Evolutionary conservation across 2,888 invertebrate species (phyloP), one percentile per base, ranked within the genome.

Genomic region (Eugnorisma glareosa): DNA sequence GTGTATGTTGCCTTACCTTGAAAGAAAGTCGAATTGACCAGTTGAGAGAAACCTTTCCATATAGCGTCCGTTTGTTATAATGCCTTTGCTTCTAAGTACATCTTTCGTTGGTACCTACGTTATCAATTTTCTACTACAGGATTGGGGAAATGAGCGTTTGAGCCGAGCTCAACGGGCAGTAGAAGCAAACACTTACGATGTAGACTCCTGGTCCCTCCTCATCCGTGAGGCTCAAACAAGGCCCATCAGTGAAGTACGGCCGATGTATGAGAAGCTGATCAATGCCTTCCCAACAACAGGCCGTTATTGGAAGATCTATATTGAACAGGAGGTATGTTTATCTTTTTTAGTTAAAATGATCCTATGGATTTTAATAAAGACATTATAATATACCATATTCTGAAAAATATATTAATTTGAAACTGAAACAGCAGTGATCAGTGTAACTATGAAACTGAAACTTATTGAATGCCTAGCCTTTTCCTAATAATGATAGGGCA

Each of bases 301-400:
- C 4, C 97, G 99, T 77, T 99, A 99, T 94, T 99, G 99, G 99
- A 99, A 99, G 96, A 99, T 99, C 89, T 99, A 99, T 96, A 99
- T 99, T 89, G 99, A 99, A 93, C 99, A 99, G 96, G 99, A 99
- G 98, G 98, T 99, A 95, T 92, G 90, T 40, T 35, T 45, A 35
- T 21, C 35, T 21, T 72, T 45, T 57, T n/a, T 43, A 7, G 57
- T 28, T 28, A 28, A 3, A 28, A 18, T 59, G 2, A 31, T 28
- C 24, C 5, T n/a, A 54, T 51, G 24, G 10, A 51, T 51, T 51
- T 3, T 1, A 51, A 24, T 51, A 24, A 10, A 51, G 24, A 24
- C 48, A 10, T 40, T 40, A 40, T 2, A 40, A 40, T 40, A 11
- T 40, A 13, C 40, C 43, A 15, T 43, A 43, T 43, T 43, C 5